Evolutionary conservation across 2,888 invertebrate species (phyloP).

Genomic region (Acronicta psi): DNA sequence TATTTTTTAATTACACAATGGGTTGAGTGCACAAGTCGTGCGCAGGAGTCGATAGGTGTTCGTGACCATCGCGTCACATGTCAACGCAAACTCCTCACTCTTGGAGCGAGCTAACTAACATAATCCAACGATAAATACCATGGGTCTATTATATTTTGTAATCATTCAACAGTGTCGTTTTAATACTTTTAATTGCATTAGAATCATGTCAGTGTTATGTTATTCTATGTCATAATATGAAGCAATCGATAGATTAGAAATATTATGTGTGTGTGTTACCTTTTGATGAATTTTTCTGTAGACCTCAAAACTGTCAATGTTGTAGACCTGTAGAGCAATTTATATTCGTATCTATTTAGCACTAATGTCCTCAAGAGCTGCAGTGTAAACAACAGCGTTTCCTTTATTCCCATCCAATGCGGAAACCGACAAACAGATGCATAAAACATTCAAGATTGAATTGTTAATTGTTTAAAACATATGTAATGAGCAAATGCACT

Average conservation of each 20-base stretch:
- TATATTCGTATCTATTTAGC: neutral
- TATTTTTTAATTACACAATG: constrained; percentile 71
- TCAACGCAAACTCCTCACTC: constrained; percentile 79
- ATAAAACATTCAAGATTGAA: constrained; percentile 53
- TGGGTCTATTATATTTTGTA: constrained; percentile 52
- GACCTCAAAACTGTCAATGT: neutral
- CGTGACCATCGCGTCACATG: constrained; percentile 77
- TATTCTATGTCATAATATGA: constrained; percentile 34
- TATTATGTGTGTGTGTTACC: neutral
- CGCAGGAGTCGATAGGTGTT: constrained; percentile 67
- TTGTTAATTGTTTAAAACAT: constrained; percentile 55
- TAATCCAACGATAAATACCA: constrained; percentile 45
- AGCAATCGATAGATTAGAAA: constrained; percentile 24
- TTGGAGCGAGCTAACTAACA: constrained; percentile 59
- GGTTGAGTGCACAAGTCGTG: constrained; percentile 67
- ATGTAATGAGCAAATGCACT: constrained; percentile 50
- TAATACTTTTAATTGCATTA: constrained; percentile 49
- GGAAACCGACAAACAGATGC: constrained; percentile 49
- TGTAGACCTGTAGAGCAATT: too few species aligned
- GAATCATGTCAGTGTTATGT: constrained; percentile 56
- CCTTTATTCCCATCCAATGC: constrained; percentile 33
- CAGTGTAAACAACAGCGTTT: constrained; percentile 31
- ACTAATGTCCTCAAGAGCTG: constrained; percentile 3
- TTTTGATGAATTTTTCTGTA: neutral
- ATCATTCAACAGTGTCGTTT: constrained; percentile 55